Evolutionary conservation across 2,113 vertebrate genomes (phyloP).

Genomic region (Sitta europaea): DNA sequence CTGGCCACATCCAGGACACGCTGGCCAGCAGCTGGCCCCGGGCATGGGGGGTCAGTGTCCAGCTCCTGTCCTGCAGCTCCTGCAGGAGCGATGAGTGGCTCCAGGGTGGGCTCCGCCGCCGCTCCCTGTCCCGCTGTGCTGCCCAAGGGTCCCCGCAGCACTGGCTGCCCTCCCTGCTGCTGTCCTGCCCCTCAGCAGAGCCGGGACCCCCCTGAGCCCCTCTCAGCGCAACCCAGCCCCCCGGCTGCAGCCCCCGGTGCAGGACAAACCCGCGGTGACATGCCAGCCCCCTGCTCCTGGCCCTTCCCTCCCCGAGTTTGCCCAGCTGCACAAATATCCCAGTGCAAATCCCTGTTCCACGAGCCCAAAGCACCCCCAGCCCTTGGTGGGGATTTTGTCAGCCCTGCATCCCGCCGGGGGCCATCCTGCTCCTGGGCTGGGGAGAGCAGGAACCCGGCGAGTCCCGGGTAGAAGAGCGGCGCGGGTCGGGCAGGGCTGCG

Average conservation of each 20-base stretch:
- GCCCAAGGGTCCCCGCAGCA: too few relatives aligned
- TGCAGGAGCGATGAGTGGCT: too few relatives aligned
- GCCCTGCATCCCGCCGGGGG: rapidly evolving
- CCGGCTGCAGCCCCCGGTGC: rapidly evolving
- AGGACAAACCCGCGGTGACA: rapidly evolving
- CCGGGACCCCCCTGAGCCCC: rapidly evolving
- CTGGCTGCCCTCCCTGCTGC: too few relatives aligned
- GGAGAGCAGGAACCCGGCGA: background rate
- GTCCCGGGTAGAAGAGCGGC: rapidly evolving
- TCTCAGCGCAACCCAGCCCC: background rate
- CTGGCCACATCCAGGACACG: background rate
- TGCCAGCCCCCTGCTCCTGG: background rate
- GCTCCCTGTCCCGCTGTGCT: too few relatives aligned
- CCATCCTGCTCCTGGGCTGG: background rate
- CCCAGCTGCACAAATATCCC: background rate
- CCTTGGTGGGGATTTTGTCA: background rate
- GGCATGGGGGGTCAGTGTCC: too few relatives aligned
- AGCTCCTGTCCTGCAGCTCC: too few relatives aligned
- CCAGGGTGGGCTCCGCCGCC: too few relatives aligned
- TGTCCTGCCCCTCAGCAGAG: background rate
- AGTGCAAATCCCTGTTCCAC: background rate
- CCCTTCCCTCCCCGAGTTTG: rapidly evolving
- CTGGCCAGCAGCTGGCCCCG: background rate
- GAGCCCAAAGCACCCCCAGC: background rate
- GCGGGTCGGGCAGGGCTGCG: background rate